Conservation (phyloP, 2,113 vertebrate species). For the Notechis scutatus region DNA sequence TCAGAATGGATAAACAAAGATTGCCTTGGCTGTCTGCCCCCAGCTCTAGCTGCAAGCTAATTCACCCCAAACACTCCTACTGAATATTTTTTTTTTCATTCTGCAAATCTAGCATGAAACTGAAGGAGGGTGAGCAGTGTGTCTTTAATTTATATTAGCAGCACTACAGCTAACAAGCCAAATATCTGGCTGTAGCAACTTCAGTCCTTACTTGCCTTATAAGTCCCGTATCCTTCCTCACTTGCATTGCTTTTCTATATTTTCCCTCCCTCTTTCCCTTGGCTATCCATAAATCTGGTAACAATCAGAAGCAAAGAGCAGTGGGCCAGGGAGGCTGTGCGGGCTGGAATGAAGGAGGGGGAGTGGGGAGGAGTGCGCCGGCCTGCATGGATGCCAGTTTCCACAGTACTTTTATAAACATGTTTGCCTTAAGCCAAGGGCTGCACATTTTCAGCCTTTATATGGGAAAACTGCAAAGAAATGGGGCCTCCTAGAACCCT, state of each 20-base stretch:
- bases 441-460: constrained; percentile 77
- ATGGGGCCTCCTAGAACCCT: neutral
- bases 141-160: neutral
- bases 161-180: neutral
- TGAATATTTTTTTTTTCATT: neutral
- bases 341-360: constrained; percentile 1
- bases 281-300: constrained; percentile 17
- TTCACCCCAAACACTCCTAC: neutral
- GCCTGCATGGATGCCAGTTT: constrained; percentile 7
- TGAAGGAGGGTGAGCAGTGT: neutral
- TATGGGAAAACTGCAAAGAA: constrained; percentile 74
- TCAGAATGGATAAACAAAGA: neutral
- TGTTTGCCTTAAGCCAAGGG: constrained; percentile 61
- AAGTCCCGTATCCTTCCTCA: constrained; percentile 32
- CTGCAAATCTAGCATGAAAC: neutral
- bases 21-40: neutral
- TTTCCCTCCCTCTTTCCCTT: neutral
- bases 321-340: neutral
- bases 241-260: neutral
- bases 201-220: constrained; percentile 23
- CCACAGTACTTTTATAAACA: constrained; percentile 71
- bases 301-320: constrained; percentile 13
- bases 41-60: neutral
- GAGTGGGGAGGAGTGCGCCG: neutral
- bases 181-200: neutral